Evolutionary conservation across 2,888 invertebrate species (phyloP).

Genomic region (Cerastis rubricosa): DNA sequence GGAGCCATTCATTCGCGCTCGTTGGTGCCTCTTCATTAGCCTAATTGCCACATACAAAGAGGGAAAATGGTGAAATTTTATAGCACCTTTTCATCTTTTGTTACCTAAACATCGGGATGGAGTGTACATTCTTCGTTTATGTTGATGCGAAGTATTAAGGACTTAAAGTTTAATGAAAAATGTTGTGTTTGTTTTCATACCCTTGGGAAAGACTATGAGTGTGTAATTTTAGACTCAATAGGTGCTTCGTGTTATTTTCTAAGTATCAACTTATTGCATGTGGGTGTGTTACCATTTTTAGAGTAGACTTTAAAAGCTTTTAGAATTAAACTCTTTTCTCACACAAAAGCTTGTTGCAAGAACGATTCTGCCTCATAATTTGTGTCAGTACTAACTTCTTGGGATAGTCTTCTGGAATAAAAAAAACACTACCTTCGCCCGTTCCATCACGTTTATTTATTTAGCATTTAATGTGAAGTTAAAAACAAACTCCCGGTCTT

Average conservation of each 20-base stretch:
- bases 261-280: constrained; percentile 10
- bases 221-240: constrained; percentile 47
- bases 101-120: constrained; percentile 76
- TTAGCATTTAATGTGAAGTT: neutral
- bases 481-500: constrained; percentile 39
- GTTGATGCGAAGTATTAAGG: constrained; percentile 38
- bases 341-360: neutral
- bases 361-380: constrained; percentile 3
- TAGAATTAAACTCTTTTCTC: neutral
- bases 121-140: constrained; percentile 68
- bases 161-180: constrained; percentile 57
- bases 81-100: constrained; percentile 87
- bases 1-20: constrained; percentile 85
- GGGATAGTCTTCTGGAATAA: neutral
- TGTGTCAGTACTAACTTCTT: neutral
- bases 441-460: neutral
- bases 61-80: constrained; percentile 87
- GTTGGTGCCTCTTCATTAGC: constrained; percentile 87
- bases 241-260: constrained; percentile 13
- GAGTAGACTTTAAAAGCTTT: constrained; percentile 18
- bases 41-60: constrained; percentile 89
- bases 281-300: constrained; percentile 1
- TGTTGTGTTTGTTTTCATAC: constrained; percentile 32
- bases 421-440: too few species aligned
- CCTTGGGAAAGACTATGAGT: constrained; percentile 8